Conservation (phyloP, 2,113 vertebrate species). For the Ciconia maguari region DNA sequence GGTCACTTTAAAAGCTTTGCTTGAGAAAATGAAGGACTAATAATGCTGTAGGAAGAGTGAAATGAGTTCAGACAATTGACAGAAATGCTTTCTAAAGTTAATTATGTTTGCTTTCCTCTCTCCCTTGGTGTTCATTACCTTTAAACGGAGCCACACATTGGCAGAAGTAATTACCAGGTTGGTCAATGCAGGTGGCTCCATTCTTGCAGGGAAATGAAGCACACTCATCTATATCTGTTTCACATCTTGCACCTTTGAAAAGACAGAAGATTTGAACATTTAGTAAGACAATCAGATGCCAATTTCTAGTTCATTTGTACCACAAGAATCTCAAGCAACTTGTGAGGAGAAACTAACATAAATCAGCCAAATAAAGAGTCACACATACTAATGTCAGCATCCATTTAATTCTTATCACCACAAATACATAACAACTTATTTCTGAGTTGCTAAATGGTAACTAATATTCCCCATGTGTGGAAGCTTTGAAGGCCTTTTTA, state of each 20-base stretch:
- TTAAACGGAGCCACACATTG: slow-evolving; percentile 85
- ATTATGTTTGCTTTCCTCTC: slow-evolving; percentile 84
- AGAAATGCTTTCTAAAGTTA: slow-evolving; percentile 82
- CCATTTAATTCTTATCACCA: slow-evolving; percentile 13
- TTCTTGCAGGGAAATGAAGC: slow-evolving; percentile 82
- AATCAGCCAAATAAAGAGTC: neutral
- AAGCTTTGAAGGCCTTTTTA: neutral
- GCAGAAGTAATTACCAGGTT: slow-evolving; percentile 86
- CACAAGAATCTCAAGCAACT: neutral
- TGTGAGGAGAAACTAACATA: neutral
- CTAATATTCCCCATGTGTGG: neutral
- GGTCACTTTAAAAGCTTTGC: slow-evolving; percentile 28
- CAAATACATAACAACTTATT: neutral
- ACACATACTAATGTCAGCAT: neutral
- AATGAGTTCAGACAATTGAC: slow-evolving; percentile 80
- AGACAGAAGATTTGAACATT: slow-evolving; percentile 31
- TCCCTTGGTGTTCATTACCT: slow-evolving; percentile 85
- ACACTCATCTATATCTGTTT: slow-evolving; percentile 79
- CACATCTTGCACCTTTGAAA: slow-evolving; percentile 74
- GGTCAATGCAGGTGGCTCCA: slow-evolving; percentile 82
- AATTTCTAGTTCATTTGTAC: slow-evolving; percentile 11
- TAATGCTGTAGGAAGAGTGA: slow-evolving; percentile 65
- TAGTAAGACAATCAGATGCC: neutral
- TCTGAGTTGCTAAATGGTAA: neutral
- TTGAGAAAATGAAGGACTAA: slow-evolving; percentile 71